These are phyloP conservation scores for Odontomyia ornata DNA, from an alignment of 2,888 invertebrate genomes.

Conservation along the genomic window DNA sequence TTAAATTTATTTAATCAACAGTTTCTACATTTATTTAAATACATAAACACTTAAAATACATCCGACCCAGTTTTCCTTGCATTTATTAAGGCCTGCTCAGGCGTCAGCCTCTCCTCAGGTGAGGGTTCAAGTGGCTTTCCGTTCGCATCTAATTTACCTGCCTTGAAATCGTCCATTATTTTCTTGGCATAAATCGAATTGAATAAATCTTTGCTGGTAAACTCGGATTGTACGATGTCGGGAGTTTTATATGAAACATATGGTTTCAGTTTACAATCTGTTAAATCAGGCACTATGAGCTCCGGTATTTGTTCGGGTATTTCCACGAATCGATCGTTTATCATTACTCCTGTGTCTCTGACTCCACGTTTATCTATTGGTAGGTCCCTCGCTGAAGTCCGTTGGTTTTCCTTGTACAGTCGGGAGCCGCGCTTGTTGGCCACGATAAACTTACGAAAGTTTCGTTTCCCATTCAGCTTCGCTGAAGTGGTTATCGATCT, in stretches of 20 bases:
- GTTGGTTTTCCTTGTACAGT: constrained; percentile 68
- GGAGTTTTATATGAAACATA: constrained; percentile 90
- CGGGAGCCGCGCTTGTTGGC: constrained; percentile 79
- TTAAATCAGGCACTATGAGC: constrained; percentile 89
- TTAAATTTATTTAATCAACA: neutral
- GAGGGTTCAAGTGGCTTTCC: constrained; percentile 78
- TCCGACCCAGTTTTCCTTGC: constrained; percentile 85
- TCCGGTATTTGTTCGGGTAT: constrained; percentile 93
- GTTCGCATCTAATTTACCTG: constrained; percentile 73
- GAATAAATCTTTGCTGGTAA: constrained; percentile 85
- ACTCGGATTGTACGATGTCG: constrained; percentile 80
- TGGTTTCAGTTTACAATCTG: constrained; percentile 84
- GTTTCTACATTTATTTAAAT: neutral
- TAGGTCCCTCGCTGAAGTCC: constrained; percentile 69
- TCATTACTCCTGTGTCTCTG: constrained; percentile 69
- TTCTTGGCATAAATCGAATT: constrained; percentile 82
- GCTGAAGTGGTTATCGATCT: constrained; percentile 66
- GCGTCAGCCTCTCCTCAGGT: constrained; percentile 73
- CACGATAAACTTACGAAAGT: constrained; percentile 82
- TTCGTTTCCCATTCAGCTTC: constrained; percentile 73
- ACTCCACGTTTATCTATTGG: constrained; percentile 78
- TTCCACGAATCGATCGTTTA: constrained; percentile 68
- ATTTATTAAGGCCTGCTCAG: constrained; percentile 75
- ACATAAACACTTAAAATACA: constrained; percentile 68
- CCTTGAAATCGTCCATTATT: constrained; percentile 78